These are phyloP conservation scores for Montipora foliosa DNA, from an alignment of 64 coral and sea anemone species.

Conservation along the genomic window DNA sequence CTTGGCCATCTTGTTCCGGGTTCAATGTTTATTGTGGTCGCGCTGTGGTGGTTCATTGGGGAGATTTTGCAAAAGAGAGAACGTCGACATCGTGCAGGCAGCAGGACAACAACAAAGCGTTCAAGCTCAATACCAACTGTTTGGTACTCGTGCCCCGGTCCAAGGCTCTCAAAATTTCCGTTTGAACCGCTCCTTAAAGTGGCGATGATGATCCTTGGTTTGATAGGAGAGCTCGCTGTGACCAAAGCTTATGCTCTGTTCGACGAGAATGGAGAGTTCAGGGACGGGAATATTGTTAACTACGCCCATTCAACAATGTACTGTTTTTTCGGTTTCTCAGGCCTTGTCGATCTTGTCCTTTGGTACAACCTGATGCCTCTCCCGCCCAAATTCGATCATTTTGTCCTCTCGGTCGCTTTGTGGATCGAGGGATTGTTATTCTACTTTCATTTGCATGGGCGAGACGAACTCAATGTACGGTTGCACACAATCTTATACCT, in stretches of 20 bases:
- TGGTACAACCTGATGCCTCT: slow-evolving; percentile 43
- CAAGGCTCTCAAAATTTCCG: slow-evolving; percentile 31
- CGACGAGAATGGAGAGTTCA: slow-evolving; percentile 59
- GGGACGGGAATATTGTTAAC: slow-evolving; percentile 56
- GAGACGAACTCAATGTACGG: slow-evolving; percentile 74
- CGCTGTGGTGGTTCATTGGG: slow-evolving; percentile 72
- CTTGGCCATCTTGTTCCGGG: slow-evolving; percentile 74
- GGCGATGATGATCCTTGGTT: slow-evolving; percentile 27
- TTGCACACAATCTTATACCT: slow-evolving; percentile 85
- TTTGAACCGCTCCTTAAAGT: slow-evolving; percentile 78
- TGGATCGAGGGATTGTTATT: slow-evolving; percentile 82
- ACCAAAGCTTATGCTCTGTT: slow-evolving; percentile 24
- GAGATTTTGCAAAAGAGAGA: neutral
- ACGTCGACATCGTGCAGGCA: neutral
- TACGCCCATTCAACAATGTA: slow-evolving; percentile 87
- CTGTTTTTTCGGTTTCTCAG: slow-evolving; percentile 81
- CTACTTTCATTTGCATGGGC: slow-evolving; percentile 81
- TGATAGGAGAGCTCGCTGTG: slow-evolving; percentile 40
- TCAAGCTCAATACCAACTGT: neutral
- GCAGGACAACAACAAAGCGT: no score
- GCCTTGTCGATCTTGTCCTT: slow-evolving; percentile 65
- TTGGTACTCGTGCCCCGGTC: neutral
- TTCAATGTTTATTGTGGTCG: slow-evolving; percentile 33
- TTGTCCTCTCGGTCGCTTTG: slow-evolving; percentile 69
- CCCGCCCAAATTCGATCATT: slow-evolving; percentile 60